Percentiles rank a stretch among this genome's conserved stretches.
Conservation (phyloP, 1,140 invertebrate species). For the Temnothorax curvispinosus region DNA sequence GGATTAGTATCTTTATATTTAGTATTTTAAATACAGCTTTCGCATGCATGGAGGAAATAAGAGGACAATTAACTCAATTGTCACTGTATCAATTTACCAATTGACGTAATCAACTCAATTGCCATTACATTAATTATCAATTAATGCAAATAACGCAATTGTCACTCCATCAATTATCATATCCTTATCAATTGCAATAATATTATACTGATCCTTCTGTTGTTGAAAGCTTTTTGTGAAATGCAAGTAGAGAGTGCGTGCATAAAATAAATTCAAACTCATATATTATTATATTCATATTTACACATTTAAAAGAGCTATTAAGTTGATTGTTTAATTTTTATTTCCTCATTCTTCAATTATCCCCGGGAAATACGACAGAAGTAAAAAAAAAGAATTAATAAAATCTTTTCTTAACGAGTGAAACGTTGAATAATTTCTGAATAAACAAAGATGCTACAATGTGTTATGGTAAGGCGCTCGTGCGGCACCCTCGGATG, state of each 20-base stretch:
- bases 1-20: background rate
- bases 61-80: background rate
- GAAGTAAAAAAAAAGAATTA: background rate
- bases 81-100: background rate
- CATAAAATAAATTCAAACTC: background rate
- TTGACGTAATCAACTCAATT: background rate
- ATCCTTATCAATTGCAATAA: background rate
- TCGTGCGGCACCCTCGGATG: background rate
- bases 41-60: background rate
- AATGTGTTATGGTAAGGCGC: background rate
- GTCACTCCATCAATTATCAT: background rate
- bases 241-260: background rate
- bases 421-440: background rate
- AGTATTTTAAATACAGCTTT: background rate
- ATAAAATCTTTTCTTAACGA: background rate
- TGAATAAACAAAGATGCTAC: background rate
- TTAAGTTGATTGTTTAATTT: background rate
- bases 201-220: background rate
- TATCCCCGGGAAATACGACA: background rate
- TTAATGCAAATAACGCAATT: background rate
- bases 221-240: background rate
- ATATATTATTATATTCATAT: background rate
- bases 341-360: background rate
- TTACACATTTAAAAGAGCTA: background rate
- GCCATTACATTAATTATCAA: background rate